Base-by-base conservation (phyloP, 2,113 vertebrate species). In the Melanerpes aurifrons region DNA sequence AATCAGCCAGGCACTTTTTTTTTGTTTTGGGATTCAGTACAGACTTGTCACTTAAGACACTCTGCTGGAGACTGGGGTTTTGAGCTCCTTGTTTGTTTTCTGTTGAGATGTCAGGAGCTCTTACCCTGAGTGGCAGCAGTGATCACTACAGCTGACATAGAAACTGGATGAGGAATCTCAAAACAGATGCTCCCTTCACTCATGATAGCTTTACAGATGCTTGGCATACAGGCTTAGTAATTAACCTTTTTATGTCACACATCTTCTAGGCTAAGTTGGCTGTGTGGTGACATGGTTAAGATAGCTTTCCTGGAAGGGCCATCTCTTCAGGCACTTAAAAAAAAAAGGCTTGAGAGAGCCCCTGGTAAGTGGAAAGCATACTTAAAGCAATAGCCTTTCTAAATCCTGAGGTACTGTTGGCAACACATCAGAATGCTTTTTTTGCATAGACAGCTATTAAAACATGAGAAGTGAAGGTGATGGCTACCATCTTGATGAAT, bases 181-280 rank as follows among this genome's bases (percentile, higher is more conserved):
- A 31, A 59, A 54, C 87, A 86, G 70, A 64, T 92, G 82, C 70
- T 87, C 77, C 70, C 15, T 76, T 96, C 61, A 53, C 77, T 93
- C 74, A 71, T 29, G n/a, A 48, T 28, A 53, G 25, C 21, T 70
- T 71, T 71, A 19, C 77, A 82, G 28, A 68, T 89, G 57, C 29
- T 92, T 91, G 87, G 64, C 61, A 32, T 16, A 16, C 45, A 86
- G 13, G 19, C 86, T 80, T 64, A 76, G 56, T 54, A 62, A 63
- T 68, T 69, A 77, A 45, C 35, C 35, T 57, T 73, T 68, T 85
- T 4, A 15, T 64, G 43, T 32, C 29, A 22, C 45, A 8, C 14
- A 19, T 28, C 57, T 70, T 61, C 70, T 50, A 64, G 59, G 40
- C 12, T 64, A 26, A 85, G 22, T 3, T 80, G 53, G 32, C 10